Base-by-base conservation (phyloP, 2,888 invertebrate species). In the Cephalotes varians region DNA sequence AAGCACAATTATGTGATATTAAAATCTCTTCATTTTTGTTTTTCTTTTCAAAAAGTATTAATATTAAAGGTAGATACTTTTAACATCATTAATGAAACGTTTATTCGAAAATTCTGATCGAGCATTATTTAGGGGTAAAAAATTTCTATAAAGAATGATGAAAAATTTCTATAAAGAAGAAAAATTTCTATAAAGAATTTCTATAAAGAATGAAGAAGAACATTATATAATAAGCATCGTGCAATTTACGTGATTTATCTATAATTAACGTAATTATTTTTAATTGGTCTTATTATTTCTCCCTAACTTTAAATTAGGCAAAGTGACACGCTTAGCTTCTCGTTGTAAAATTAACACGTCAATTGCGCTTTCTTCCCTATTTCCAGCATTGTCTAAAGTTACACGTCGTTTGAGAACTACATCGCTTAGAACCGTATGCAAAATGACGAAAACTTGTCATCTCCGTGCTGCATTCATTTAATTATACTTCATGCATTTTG, bases 241-340 rank as follows among this genome's bases (percentile, higher is more conserved):
- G 49, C 25, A 37, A 25, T 37, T 69, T 34, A 51, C 28, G 15
- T 18, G 18, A 71, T 54, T 54, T 15, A 10, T 7, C 7, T 0
- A 7, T 21, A 31, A 69, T 51, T 51, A 69, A 21, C 10, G 34
- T 25, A 37, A 71, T 71, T 71, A 54, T 54, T 37, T 71, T 71
- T 25, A 71, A 71, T 51, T 18, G 18, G 6, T 10, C 5, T 25
- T 37, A 54, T 54, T 54, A 25, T 6, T 37, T 54, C 10, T 12
- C 6, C 18, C 3, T 18, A 37, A 71, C 18, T 54, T 54, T 25
- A 71, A 54, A 37, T 71, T 71, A 37, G 71, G 21, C 37, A 71
- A n/a, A n/a, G 18, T 34, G 9, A 71, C 15, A 21, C 34, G 21
- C 25, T 51, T 69, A 51, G 25, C 21, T 54, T 5, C 37, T 25